A percentile compares a stretch with the other conserved stretches of the same genome.
phyloP scores from a whole-genome alignment of 2,113 vertebrate species.

The Balaenoptera acutorostrata region DNA sequence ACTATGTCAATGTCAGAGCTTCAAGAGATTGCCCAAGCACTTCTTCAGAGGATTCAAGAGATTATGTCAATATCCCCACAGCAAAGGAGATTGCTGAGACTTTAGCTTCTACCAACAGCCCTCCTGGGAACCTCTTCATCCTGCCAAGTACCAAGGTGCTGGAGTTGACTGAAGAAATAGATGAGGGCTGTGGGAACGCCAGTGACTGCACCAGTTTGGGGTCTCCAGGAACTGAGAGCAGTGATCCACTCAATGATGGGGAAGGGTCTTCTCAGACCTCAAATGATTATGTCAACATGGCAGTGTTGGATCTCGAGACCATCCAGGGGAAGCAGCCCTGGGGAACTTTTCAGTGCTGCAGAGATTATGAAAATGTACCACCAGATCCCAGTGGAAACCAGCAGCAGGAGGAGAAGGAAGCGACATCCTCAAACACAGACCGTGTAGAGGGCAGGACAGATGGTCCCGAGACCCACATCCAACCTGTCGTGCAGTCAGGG shows the following conservation, averaged over 20 bases:
- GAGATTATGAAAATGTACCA: conserved; percentile 64
- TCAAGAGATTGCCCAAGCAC: background rate
- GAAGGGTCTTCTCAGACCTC: conserved; percentile 60
- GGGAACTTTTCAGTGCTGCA: background rate
- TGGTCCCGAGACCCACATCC: background rate
- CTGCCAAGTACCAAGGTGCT: background rate
- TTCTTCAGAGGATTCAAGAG: conserved; percentile 57
- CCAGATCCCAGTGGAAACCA: background rate
- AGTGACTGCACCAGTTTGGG: background rate
- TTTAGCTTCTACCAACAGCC: background rate
- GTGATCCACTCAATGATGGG: background rate
- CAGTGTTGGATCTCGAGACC: background rate
- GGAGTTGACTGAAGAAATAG: background rate
- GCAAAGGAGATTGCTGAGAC: background rate
- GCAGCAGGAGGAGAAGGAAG: background rate
- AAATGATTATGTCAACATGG: conserved; percentile 64
- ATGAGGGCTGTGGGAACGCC: accelerated
- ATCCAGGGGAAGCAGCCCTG: background rate
- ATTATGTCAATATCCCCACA: conserved; percentile 61
- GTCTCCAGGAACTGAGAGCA: background rate
- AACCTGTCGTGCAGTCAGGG: background rate
- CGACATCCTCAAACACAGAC: background rate
- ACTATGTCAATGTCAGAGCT: background rate
- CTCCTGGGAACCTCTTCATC: background rate
- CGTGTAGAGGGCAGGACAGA: background rate